phyloP scores from a whole-genome alignment of 2,113 vertebrate species.

The Anas platyrhynchos region DNA sequence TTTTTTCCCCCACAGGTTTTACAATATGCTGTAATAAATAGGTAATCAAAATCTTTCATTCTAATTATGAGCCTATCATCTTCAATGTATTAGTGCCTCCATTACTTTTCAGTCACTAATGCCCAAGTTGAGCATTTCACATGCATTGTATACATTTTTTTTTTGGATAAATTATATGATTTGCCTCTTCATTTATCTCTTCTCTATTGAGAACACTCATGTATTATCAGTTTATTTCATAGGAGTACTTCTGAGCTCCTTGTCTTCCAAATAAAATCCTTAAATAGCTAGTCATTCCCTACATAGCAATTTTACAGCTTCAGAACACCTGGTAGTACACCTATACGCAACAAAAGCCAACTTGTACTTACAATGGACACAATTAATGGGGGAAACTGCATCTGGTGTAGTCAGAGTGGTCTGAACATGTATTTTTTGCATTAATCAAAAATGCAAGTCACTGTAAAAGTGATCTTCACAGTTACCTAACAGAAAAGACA shows the following conservation, averaged over 20 bases:
- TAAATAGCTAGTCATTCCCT: too few species aligned
- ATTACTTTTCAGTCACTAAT: neutral
- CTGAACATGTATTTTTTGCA: neutral
- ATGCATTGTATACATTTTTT: neutral
- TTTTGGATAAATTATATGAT: neutral
- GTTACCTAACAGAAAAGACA: neutral
- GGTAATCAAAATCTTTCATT: slow-evolving; percentile 20
- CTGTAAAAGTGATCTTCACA: neutral
- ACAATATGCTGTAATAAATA: neutral
- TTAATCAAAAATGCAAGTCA: neutral
- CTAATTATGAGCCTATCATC: neutral
- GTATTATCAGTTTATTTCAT: neutral
- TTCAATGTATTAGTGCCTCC: neutral
- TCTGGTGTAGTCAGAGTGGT: too few species aligned
- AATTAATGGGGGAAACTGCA: too few species aligned
- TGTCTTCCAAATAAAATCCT: neutral
- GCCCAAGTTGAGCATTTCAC: neutral
- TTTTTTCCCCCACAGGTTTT: neutral
- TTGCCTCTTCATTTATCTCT: neutral
- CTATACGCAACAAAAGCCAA: too few species aligned
- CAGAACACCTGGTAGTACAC: too few species aligned
- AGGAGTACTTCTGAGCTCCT: neutral
- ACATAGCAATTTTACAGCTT: too few species aligned
- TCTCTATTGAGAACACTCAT: neutral
- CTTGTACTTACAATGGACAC: too few species aligned